Conservation (phyloP, 2,113 vertebrate species). For the Micromys minutus region DNA sequence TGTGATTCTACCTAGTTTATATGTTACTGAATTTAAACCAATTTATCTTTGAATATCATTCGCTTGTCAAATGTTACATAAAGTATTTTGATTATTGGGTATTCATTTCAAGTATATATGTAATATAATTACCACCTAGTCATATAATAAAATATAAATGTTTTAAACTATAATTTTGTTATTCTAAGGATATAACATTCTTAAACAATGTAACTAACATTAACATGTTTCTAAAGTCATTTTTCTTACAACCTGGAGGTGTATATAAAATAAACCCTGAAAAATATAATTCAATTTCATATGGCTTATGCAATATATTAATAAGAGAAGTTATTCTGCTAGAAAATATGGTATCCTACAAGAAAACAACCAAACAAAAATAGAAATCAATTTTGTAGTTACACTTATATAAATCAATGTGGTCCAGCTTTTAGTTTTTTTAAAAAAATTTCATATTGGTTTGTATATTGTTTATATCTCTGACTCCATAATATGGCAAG, state of each 20-base stretch:
- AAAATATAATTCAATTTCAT: slow-evolving; percentile 25
- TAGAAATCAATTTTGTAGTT: not conserved
- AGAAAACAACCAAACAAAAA: not conserved
- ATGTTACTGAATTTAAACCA: slow-evolving; percentile 68
- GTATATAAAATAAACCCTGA: slow-evolving; percentile 20
- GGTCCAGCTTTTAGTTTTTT: not conserved
- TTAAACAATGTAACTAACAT: slow-evolving; percentile 30
- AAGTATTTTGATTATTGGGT: slow-evolving; percentile 56
- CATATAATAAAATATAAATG: not conserved
- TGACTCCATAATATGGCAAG: not conserved
- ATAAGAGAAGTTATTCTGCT: slow-evolving; percentile 19
- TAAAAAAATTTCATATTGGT: slow-evolving; percentile 40
- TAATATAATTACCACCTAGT: slow-evolving; percentile 33
- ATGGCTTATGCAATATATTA: slow-evolving; percentile 13
- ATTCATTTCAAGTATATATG: slow-evolving; percentile 41
- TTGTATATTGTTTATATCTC: slow-evolving; percentile 13
- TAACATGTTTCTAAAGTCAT: slow-evolving; percentile 12
- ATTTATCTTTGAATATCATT: slow-evolving; percentile 50
- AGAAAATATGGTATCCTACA: not conserved
- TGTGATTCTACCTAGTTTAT: slow-evolving; percentile 74
- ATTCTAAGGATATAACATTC: slow-evolving; percentile 13
- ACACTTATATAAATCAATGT: not conserved
- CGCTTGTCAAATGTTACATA: slow-evolving; percentile 9
- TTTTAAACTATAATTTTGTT: slow-evolving; percentile 32
- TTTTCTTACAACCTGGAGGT: not conserved